A percentile compares a stretch with the other conserved stretches of the same genome.
phyloP scores from a whole-genome alignment of 2,113 vertebrate species.

The Tachycineta bicolor region DNA sequence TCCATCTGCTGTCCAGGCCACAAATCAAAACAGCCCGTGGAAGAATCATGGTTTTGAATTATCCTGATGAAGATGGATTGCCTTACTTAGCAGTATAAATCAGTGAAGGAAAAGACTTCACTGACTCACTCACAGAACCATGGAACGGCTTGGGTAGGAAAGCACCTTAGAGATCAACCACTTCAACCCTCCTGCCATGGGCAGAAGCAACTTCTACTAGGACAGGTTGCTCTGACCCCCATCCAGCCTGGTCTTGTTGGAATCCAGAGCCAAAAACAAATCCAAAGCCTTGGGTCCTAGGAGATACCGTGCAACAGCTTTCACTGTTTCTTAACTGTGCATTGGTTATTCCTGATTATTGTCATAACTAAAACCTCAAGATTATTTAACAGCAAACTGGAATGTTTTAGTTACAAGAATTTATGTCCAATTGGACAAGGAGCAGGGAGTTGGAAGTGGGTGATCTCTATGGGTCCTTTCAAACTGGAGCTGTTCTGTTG shows the following conservation, averaged over 20 bases:
- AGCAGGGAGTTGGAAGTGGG: neutral
- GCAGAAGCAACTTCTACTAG: neutral
- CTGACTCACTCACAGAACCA: neutral
- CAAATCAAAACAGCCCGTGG: neutral
- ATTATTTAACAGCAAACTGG: neutral
- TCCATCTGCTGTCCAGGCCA: neutral
- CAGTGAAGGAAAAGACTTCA: neutral
- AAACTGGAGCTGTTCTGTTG: neutral
- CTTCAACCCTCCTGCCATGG: neutral
- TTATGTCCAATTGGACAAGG: neutral
- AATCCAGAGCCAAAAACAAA: neutral
- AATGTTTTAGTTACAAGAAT: neutral
- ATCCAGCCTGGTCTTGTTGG: neutral
- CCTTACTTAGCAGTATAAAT: neutral
- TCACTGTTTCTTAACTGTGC: neutral
- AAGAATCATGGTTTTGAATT: neutral
- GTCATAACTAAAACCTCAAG: neutral
- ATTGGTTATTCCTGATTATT: neutral
- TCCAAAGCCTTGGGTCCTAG: neutral
- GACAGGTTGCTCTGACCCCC: neutral
- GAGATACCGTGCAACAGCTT: neutral
- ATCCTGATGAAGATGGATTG: neutral
- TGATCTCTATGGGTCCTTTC: neutral
- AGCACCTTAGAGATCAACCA: neutral
- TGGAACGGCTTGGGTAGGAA: neutral